Base-by-base conservation (phyloP, 2,888 invertebrate species). In the Pediacus dermestoides region DNA sequence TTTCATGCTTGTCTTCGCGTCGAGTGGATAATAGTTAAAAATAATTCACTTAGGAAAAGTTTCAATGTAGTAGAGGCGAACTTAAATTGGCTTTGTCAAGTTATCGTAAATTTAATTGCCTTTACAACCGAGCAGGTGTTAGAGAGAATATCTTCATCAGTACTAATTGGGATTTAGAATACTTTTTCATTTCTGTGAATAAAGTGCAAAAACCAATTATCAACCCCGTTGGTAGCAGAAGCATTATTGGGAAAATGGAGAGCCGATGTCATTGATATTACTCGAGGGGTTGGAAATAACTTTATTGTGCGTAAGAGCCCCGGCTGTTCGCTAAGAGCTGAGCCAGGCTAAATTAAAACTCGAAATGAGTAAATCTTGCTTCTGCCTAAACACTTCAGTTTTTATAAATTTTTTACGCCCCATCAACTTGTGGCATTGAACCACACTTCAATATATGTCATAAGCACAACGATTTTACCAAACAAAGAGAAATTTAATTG, bases 211-310 rank as follows among this genome's bases (percentile, higher is more conserved):
- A 53, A 52, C 50, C 53, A 53, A 53, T 53, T 53, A 53, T 44
- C 48, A 44, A 42, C 39, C 43, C 39, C 40, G 14, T 22, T 21
- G 21, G 44, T 30, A 32, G 37, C 38, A 36, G 27, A 13, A 21
- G 39, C 44, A 44, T 50, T 51, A 56, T 57, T 48, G 52, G 42
- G 42, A 46, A 56, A 58, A 57, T 58, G 56, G 58, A 58, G 55
- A 58, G 50, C 50, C 47, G 56, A 53, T 57, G 57, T 59, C 55
- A 55, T 52, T 55, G 57, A 57, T 59, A 58, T 57, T 52, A 53
- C 55, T 47, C 48, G 50, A 52, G 56, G 58, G 55, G 55, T 50
- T 52, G 52, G 53, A 58, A 57, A 59, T 59, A 56, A 58, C 55
- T 56, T 55, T 51, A 55, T 59, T 57, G 55, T 56, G 54, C 49